Evolutionary conservation across 2,113 vertebrate genomes (phyloP).

Genomic region (Erythrocercus mccallii): DNA sequence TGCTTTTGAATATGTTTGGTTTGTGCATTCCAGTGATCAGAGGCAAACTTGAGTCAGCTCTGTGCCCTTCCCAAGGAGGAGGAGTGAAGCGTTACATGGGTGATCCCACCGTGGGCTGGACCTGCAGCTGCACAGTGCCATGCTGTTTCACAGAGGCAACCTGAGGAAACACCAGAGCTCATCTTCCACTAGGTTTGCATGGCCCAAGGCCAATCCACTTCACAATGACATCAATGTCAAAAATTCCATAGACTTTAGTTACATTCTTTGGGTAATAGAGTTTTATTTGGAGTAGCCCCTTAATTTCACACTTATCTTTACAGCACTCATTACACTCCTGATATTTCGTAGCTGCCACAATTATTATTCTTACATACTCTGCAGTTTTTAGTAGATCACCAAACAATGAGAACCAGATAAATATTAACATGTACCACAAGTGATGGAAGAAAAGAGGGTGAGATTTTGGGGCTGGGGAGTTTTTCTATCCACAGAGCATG

Average conservation of each 20-base stretch:
- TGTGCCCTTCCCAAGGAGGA: rapidly evolving
- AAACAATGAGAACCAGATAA: background rate
- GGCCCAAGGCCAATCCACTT: background rate
- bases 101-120: background rate
- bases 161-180: background rate
- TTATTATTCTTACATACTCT: background rate
- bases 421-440: background rate
- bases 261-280: background rate
- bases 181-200: background rate
- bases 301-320: background rate
- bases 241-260: background rate
- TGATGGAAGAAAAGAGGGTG: background rate
- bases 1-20: background rate
- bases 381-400: background rate
- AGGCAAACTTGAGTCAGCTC: background rate
- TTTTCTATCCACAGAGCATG: background rate
- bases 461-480: background rate
- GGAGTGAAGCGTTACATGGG: background rate
- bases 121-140: background rate
- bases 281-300: background rate
- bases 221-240: background rate
- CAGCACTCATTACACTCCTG: background rate
- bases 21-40: background rate
- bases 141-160: background rate
- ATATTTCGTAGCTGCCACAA: background rate